Conservation (phyloP, 2,888 invertebrate genomes). For the Drosophila ezoana region DNA sequence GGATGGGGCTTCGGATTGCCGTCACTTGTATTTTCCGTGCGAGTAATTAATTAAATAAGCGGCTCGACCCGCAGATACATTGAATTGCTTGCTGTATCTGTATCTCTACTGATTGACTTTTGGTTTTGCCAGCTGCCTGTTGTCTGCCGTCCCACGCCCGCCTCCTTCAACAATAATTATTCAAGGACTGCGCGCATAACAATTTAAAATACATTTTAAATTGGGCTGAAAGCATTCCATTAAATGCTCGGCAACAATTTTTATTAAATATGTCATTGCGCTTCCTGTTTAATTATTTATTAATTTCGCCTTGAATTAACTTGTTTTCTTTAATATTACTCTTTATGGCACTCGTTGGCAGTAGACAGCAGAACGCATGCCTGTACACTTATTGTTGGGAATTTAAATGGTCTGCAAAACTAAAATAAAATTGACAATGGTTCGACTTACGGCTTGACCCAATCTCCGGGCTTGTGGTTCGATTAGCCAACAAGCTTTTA, state of each 20-base stretch:
- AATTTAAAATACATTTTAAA: conserved; percentile 47
- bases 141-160: background rate
- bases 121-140: conserved; percentile 45
- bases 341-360: too few relatives aligned
- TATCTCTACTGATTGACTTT: conserved; percentile 75
- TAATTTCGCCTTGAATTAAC: conserved; percentile 7
- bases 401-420: too few relatives aligned
- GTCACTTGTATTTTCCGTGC: conserved; percentile 56
- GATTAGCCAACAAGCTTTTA: too few relatives aligned
- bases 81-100: conserved; percentile 55
- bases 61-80: conserved; percentile 74
- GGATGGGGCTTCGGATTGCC: conserved; percentile 9
- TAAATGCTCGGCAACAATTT: conserved; percentile 16
- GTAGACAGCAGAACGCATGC: too few relatives aligned
- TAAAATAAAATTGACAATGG: too few relatives aligned
- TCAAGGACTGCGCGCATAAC: conserved; percentile 44
- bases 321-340: too few relatives aligned
- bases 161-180: conserved; percentile 47
- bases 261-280: conserved; percentile 31
- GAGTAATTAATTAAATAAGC: conserved; percentile 79
- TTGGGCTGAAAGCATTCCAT: conserved; percentile 33
- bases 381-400: too few relatives aligned
- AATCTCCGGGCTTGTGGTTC: too few relatives aligned
- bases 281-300: conserved; percentile 31
- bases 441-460: too few relatives aligned